Conservation (phyloP, 2,113 vertebrate species). For the Ceyx cyanopectus region DNA sequence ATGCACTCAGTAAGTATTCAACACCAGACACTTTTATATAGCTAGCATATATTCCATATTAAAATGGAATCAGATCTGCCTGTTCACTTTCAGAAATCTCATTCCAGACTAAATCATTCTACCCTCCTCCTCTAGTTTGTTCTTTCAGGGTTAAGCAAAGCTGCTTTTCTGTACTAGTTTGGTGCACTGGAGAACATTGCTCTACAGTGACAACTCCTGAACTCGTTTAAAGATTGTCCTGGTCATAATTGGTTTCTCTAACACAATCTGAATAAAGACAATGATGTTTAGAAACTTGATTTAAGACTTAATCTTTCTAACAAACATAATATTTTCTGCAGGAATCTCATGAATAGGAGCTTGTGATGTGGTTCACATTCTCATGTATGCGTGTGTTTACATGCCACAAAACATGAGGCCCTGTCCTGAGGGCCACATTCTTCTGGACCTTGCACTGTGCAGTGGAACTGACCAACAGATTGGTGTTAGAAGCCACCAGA, state of each 20-base stretch:
- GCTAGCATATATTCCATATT: background rate
- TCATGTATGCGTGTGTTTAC: fast-evolving
- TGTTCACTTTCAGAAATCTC: background rate
- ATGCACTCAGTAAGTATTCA: background rate
- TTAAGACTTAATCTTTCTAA: background rate
- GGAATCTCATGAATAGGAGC: background rate
- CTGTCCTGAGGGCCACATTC: background rate
- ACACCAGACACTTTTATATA: background rate
- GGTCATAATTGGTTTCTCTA: background rate
- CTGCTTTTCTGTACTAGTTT: background rate
- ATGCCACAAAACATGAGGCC: fast-evolving
- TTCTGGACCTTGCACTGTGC: background rate
- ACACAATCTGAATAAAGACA: background rate
- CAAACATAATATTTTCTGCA: background rate
- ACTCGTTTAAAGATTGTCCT: background rate
- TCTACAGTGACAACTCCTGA: background rate
- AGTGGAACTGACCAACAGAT: background rate
- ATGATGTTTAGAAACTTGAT: background rate
- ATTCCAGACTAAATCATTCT: background rate
- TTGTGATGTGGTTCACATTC: background rate
- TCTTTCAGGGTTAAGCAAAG: background rate
- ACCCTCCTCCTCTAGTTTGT: background rate
- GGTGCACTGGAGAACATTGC: background rate
- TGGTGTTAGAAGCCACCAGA: background rate
- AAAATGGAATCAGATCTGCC: background rate